Evolutionary conservation across 2,113 vertebrate species (phyloP), one percentile per base, ranked within the genome.

Genomic region (Manacus vitellinus): DNA sequence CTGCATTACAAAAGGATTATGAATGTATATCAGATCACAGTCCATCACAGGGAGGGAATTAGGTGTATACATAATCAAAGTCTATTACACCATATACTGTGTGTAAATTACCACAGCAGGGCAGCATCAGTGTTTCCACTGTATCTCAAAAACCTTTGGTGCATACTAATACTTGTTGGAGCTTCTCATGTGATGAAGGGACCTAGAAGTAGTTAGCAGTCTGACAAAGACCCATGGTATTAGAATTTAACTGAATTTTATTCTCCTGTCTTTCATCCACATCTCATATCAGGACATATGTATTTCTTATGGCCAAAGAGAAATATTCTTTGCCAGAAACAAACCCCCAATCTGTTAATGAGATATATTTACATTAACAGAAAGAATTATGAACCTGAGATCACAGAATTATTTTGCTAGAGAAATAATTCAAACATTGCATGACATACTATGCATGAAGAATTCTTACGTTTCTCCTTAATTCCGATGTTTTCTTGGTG

Each of bases 1-100:
- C 92, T 96, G 90, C 73, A 89, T 94, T 96, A 95, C 78, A 59
- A 85, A 94, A 94, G 92, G 92, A 96, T 97, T 96, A 94, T 76
- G 88, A 96, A 91, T 94, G 93, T 93, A 92, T 84, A 96, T 96
- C 73, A 94, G 92, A 97, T 94, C 90, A 75, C 83, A 87, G 94
- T 96, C 90, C 88, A 94, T 92, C 95, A 96, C 62, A 52, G 43
- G 66, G 30, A 91, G 22, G 70, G 88, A 96, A 94, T 96, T 96
- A 96, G 80, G 39, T 87, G 58, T 85, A 91, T 94, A 86, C 92
- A 91, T 96, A 96, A 94, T 93, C 88, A 96, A 94, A 97, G 82
- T 67, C 79, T 62, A 85, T 95, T 95, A 92, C 54, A 73, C 55
- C 59, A 52, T 94, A 95, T 46, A 65, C 56, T 75, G 41, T 41